Conservation (phyloP, 2,888 invertebrate genomes). For the Seira ritae region DNA sequence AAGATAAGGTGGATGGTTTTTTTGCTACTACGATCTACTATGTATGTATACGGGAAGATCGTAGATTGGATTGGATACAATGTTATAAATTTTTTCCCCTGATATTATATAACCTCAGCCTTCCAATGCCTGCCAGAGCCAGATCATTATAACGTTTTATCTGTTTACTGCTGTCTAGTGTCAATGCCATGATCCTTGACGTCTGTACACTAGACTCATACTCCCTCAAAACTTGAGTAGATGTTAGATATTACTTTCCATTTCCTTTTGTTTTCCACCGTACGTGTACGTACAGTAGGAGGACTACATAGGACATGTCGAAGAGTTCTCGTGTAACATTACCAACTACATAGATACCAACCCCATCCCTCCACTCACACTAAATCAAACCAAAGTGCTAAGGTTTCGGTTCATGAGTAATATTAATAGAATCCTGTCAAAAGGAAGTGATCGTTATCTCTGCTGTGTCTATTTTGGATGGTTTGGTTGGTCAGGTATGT, state of each 20-base stretch:
- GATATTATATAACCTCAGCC: neutral
- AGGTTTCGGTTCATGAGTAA: neutral
- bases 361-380: neutral
- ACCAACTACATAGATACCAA: neutral
- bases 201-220: neutral
- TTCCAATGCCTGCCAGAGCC: neutral
- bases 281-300: no score
- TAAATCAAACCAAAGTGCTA: neutral
- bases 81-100: neutral
- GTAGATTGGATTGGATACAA: conserved; percentile 14
- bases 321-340: no score
- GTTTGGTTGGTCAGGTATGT: no score
- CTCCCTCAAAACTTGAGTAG: no score
- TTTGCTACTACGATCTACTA: no score
- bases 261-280: no score
- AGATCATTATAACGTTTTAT: neutral
- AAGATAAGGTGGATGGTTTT: conserved; percentile 18
- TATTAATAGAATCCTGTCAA: conserved; percentile 1
- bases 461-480: no score
- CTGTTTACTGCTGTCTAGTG: neutral
- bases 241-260: no score
- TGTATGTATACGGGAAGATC: conserved; percentile 16
- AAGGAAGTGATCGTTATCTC: neutral
- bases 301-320: no score
- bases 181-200: conserved; percentile 3